Base-by-base conservation (phyloP, 2,888 invertebrate species). In the Drosophila acutilabella region DNA sequence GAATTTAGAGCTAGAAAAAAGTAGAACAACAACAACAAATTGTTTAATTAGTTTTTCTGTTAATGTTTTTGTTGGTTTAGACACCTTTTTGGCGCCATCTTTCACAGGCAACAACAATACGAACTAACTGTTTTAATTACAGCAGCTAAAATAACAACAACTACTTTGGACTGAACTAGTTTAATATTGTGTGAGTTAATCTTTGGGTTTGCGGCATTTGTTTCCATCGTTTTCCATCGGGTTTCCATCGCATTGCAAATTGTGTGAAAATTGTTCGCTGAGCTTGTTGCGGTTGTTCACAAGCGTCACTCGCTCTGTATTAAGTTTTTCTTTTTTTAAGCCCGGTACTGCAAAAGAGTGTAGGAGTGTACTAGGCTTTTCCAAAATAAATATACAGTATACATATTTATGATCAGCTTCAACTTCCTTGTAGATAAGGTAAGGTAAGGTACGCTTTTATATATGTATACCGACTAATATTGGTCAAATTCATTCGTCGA, bases 201-300 rank as follows among this genome's bases (percentile, higher is more conserved):
- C 52, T 40, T 16, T 60, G 52, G 33, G 41, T 18, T 72, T 75
- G 74, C 62, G 71, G 71, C 71, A 67, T 74, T 75, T 61, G 59
- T 71, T 74, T 58, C 51, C 74, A 76, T 50, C 71, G 57, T 60
- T 73, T 74, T 62, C 62, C 62, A 62, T 62, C 56, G 61, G 26
- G 61, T 62, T 56, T 62, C 47, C 50, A 64, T 64, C 65, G 79
- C 81, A 81, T 85, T 80, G 72, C 73, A 86, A 86, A 82, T 82
- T 82, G 83, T 82, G 86, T 71, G 76, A 82, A 85, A 71, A 80
- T 71, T 65, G 78, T 18, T 62, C 57, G 72, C 53, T 64, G 72
- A 75, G 68, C 68, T 65, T 70, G 60, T 74, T 71, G 78, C 62
- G 65, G 74, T 61, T 74, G 80, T 64, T 65, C 79, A 74, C 74